Base-by-base conservation (phyloP, 1,140 invertebrate species). In the Lepidurus couesii region DNA sequence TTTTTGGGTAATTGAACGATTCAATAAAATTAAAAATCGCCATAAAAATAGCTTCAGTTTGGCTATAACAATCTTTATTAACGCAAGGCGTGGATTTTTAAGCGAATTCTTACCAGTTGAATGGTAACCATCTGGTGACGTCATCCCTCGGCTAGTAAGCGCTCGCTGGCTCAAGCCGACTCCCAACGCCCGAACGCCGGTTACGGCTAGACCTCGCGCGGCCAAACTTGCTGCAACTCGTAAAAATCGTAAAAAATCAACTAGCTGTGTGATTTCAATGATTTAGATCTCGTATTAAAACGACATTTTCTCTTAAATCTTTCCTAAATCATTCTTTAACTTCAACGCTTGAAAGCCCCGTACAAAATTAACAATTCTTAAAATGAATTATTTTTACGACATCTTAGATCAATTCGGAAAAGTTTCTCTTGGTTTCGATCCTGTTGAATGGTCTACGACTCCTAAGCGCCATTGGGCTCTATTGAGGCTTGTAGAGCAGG, bases 401-500 rank as follows among this genome's bases (percentile, higher is more conserved):
- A 7, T 42, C 42, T 75, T 26, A 6, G 26, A 7, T 6, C 26
- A 75, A 26, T 16, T 43, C 45, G 44, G 76, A 44, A 77, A 77
- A 77, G 42, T 77, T 77, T 45, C 47, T 45, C 44, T 42, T 44
- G 42, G 8, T 65, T 21, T 65, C 53, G 8, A 65, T n/a, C 16
- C 53, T 1, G n/a, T 13, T 16, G n/a, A n/a, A n/a, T 13, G 21
- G 21, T n/a, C 53, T 7, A 21, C 9, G 53, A 21, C 21, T 65
- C 5, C 53, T n/a, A n/a, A 21, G 53, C 53, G 53, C 21, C 21
- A 65, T 65, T 65, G 53, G 13, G 53, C 53, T 13, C 6, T 65
- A 65, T n/a, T 65, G 16, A 65, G 53, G 53, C 16, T 65, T 65
- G 53, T 65, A 65, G 53, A 65, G 53, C 53, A 65, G 53, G 53